Percentiles rank a stretch among this genome's conserved stretches.
Evolutionary conservation across 2,888 invertebrate genomes (phyloP).

Genomic region (Drosophila cracens): DNA sequence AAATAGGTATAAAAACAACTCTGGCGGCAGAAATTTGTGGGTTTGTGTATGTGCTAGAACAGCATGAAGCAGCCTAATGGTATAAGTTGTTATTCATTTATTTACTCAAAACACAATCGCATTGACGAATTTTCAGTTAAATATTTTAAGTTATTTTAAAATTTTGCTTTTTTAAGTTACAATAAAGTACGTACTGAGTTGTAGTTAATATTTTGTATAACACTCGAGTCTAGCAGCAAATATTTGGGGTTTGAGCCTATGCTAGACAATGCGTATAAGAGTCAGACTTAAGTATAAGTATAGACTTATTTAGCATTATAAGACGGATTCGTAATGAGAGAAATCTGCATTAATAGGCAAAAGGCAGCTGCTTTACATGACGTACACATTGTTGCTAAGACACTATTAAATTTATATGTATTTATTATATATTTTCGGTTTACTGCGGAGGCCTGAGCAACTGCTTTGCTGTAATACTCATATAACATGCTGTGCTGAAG

Average conservation of each 20-base stretch:
- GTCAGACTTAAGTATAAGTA: neutral
- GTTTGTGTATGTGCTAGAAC: constrained; percentile 3
- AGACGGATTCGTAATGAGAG: neutral
- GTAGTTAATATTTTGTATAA: neutral
- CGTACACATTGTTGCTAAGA: neutral
- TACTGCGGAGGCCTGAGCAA: neutral
- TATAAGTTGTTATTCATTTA: neutral
- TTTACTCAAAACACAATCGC: neutral
- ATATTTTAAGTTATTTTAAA: neutral
- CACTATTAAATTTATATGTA: neutral
- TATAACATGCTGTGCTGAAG: neutral
- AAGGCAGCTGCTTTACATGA: neutral
- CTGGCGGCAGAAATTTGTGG: constrained; percentile 17
- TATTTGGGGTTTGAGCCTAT: neutral
- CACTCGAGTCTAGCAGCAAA: neutral
- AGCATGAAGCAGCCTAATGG: neutral
- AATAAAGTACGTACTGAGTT: neutral
- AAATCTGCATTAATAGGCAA: neutral
- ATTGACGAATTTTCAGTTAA: neutral
- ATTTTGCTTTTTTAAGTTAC: neutral
- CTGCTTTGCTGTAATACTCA: neutral
- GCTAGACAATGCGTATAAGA: constrained; percentile 1
- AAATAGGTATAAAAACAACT: constrained; percentile 38
- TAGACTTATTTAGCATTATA: neutral
- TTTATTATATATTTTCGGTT: neutral